phyloP scores from a whole-genome alignment of 2,888 invertebrate genomes.

The Amphipyra berbera region DNA sequence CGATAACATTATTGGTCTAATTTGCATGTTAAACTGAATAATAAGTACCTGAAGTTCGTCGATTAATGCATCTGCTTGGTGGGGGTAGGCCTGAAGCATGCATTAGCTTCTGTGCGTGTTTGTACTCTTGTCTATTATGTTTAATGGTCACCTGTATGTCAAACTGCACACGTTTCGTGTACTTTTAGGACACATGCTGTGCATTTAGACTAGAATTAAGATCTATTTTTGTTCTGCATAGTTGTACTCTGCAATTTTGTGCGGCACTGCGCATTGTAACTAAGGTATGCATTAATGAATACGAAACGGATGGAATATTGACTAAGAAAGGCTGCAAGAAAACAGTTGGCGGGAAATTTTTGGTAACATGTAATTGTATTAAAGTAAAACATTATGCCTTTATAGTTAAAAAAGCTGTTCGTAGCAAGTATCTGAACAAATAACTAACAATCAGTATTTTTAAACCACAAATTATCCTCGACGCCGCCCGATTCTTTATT shows the following conservation, averaged over 20 bases:
- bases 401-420: neutral
- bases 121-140: constrained; percentile 21
- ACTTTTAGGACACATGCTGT: constrained; percentile 22
- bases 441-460: constrained; percentile 27
- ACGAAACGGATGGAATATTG: neutral
- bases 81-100: constrained; percentile 2
- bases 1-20: constrained; percentile 66
- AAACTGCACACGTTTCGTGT: constrained; percentile 22
- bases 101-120: constrained; percentile 26
- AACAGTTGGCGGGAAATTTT: neutral
- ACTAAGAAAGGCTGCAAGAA: neutral
- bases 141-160: constrained; percentile 44
- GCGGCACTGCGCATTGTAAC: neutral
- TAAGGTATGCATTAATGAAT: constrained; percentile 1
- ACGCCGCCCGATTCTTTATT: constrained; percentile 28
- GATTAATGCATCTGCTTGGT: constrained; percentile 52
- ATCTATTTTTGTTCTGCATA: constrained; percentile 12
- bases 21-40: constrained; percentile 68
- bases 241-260: constrained; percentile 2
- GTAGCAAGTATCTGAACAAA: constrained; percentile 14
- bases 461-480: constrained; percentile 48
- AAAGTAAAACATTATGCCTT: constrained; percentile 33
- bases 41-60: constrained; percentile 36
- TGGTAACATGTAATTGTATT: constrained; percentile 2
- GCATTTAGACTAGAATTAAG: constrained; percentile 21